These are phyloP conservation scores for Trichopria drosophilae DNA, from an alignment of 2,888 invertebrate genomes.

Conservation along the genomic window DNA sequence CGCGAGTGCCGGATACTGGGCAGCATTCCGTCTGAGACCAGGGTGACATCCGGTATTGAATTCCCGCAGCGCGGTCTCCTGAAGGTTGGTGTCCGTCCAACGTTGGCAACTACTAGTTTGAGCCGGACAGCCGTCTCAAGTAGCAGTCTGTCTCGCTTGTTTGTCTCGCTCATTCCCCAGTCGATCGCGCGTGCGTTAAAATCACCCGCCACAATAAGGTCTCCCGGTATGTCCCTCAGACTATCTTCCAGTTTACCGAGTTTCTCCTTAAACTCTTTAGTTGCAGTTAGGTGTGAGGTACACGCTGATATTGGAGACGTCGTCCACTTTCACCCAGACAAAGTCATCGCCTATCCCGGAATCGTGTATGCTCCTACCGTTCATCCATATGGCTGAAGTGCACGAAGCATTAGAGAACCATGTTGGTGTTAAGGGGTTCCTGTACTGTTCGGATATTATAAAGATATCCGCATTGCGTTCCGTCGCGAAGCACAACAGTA, in stretches of 20 bases:
- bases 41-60: slow-evolving; percentile 20
- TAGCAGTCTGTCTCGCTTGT: slow-evolving; percentile 26
- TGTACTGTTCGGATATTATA: slow-evolving; percentile 29
- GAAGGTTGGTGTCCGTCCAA: slow-evolving; percentile 26
- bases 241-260: slow-evolving; percentile 20
- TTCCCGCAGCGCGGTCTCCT: slow-evolving; percentile 19
- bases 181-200: slow-evolving; percentile 34
- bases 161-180: slow-evolving; percentile 35
- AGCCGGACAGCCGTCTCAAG: slow-evolving; percentile 26
- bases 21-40: slow-evolving; percentile 16
- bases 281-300: too few relatives aligned
- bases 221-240: slow-evolving; percentile 16
- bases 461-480: slow-evolving; percentile 25
- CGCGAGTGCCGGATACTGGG: slow-evolving; percentile 15
- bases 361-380: too few relatives aligned
- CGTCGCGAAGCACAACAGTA: slow-evolving; percentile 26
- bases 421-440: slow-evolving; percentile 12
- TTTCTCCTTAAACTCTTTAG: slow-evolving; percentile 13
- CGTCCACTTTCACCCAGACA: too few relatives aligned
- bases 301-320: too few relatives aligned
- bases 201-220: slow-evolving; percentile 28
- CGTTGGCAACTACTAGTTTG: slow-evolving; percentile 29
- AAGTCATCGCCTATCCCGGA: too few relatives aligned
- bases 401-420: too few relatives aligned
- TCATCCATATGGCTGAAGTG: too few relatives aligned